Base-by-base conservation (phyloP, 2,113 vertebrate species). In the Pangasianodon hypophthalmus region DNA sequence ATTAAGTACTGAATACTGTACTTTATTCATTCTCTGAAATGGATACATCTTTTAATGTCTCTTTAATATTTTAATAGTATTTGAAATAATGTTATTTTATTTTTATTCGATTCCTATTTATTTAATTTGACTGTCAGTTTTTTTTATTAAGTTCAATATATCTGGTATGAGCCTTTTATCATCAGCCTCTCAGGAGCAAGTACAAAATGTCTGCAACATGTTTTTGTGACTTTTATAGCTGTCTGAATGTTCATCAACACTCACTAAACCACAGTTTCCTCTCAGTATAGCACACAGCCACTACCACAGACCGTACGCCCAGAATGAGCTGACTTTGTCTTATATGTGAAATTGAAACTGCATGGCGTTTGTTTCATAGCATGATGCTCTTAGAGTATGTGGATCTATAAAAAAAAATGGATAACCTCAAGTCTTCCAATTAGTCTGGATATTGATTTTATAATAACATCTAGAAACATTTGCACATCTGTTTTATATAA, bases 231-330 rank as follows among this genome's bases (percentile, higher is more conserved):
- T 41, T 60, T 3, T 18, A 54, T 58, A 83, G 16, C 14, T 13
- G 52, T 7, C 4, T n/a, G 24, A 1, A 10, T 29, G 29, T 52
- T 81, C 29, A 79, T 24, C 48, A 1, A 37, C 29, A 56, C 80
- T 21, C 9, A 21, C 19, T 19, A 82, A 88, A 52, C 87, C 87
- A 88, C 87, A 88, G 7, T 54, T 71, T 88, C 77, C 87, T 83
- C 37, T 67, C 18, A 82, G 2, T 9, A 41, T 19, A 41, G 5
- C 60, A 50, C 64, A 82, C 0, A 6, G 3, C 60, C 32, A 44
- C 26, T 26, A 2, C 21, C 26, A 21, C 32, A 60, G 54, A 41
- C 18, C 24, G 1, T 24, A 6, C 0, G 0, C 32, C 11, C 19
- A 58, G 52, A 6, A 21, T 83, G 1, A 83, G n/a, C 50, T 82